Base-by-base conservation (phyloP, 2,797 vertebrate genomes). In the Gallinago nigripennis region DNA sequence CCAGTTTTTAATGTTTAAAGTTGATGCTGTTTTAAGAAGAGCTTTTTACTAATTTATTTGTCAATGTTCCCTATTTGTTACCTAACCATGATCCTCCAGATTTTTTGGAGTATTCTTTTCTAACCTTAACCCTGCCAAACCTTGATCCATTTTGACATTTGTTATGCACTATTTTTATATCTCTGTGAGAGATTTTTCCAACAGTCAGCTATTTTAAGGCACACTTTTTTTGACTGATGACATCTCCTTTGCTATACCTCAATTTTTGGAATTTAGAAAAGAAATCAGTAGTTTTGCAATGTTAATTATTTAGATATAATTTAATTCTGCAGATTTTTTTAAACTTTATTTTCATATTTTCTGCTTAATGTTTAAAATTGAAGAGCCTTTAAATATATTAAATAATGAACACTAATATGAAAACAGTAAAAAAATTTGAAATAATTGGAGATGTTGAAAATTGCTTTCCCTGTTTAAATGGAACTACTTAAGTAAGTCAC, bases 101-200 rank as follows among this genome's bases (percentile, higher is more conserved):
- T 97, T 98, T 97, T 98, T 98, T 97, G 97, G 98, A 98, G 97
- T 97, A 97, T 98, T 98, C 96, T 98, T 98, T 98, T 98, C 97
- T 98, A 98, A 97, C 97, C 97, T 97, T 98, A 97, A 93, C 98
- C 98, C 98, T 98, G 97, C 98, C 98, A 98, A 97, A 98, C 98
- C 97, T 98, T 97, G 98, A 98, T 98, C 98, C 98, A 98, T 98
- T 98, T 98, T 98, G 98, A 98, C 98, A 98, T 98, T 99, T 98
- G 98, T 99, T 99, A 99, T 99, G 99, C 99, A 99, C 99, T 99
- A 98, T 98, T 99, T 99, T 99, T 98, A 98, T 98, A 98, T 98
- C 98, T 98, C 98, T 97, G 96, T 97, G 98, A 98, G 98, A 98
- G 97, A 98, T 98, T 98, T 98, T 97, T 96, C 97, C 96, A 97